These are phyloP conservation scores for Enteromius argenteus DNA, from an alignment of 2,797 vertebrate genomes.

Conservation along the genomic window DNA sequence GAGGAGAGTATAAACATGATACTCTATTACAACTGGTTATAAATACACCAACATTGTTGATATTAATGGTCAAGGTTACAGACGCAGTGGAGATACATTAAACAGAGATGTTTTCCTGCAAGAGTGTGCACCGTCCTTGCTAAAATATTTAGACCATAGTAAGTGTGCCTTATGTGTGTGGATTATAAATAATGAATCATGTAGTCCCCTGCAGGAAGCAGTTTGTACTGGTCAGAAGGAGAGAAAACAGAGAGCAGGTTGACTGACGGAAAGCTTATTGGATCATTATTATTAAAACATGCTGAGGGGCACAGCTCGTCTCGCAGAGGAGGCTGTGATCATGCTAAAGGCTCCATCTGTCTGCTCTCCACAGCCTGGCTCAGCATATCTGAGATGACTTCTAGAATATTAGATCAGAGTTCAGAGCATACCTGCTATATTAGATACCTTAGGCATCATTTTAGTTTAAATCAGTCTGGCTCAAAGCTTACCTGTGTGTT, in stretches of 20 bases:
- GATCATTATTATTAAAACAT: slow-evolving; percentile 46
- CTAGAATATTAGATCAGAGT: slow-evolving; percentile 19
- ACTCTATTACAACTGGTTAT: neutral
- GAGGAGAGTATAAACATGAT: neutral
- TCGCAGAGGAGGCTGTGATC: slow-evolving; percentile 23
- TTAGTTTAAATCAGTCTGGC: neutral
- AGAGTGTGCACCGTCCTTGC: slow-evolving; percentile 47
- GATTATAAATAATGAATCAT: slow-evolving; percentile 38
- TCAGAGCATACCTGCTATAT: neutral
- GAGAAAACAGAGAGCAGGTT: slow-evolving; percentile 25
- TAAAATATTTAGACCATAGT: slow-evolving; percentile 67
- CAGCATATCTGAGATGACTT: slow-evolving; percentile 33
- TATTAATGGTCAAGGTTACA: neutral
- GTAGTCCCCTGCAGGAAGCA: slow-evolving; percentile 37
- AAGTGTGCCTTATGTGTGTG: slow-evolving; percentile 44
- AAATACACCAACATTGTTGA: slow-evolving; percentile 1
- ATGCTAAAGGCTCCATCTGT: slow-evolving; percentile 21
- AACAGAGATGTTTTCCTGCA: slow-evolving; percentile 9
- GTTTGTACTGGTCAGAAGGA: slow-evolving; percentile 36
- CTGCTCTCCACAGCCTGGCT: slow-evolving; percentile 25
- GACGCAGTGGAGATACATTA: slow-evolving; percentile 11
- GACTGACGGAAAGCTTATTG: slow-evolving; percentile 46
- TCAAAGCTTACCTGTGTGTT: slow-evolving; percentile 1
- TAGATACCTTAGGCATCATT: slow-evolving; percentile 5
- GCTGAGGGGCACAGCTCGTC: slow-evolving; percentile 25